phyloP scores from a whole-genome alignment of 2,888 invertebrate species.

The Ormyrus nitidulus region DNA sequence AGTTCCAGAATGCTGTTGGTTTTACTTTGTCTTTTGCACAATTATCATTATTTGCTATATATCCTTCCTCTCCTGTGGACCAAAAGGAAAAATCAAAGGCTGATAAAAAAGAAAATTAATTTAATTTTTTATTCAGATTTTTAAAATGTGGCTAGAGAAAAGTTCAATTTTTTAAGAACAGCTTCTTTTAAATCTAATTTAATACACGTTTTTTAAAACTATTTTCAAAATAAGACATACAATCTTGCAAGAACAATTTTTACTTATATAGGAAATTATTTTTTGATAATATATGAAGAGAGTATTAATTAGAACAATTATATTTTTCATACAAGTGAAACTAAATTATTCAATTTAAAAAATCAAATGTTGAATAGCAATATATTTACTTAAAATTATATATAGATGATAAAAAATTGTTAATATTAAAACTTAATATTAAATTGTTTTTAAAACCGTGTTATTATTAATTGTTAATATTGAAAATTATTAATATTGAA shows the following conservation, averaged over 20 bases:
- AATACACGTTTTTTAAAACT: too few relatives aligned
- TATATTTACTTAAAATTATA: not conserved
- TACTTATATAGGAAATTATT: too few relatives aligned
- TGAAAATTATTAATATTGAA: too few relatives aligned
- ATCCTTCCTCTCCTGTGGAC: slow-evolving; percentile 76
- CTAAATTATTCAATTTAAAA: not conserved
- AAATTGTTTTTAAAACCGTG: too few relatives aligned
- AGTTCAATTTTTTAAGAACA: not conserved
- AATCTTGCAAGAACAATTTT: too few relatives aligned
- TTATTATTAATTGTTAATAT: too few relatives aligned
- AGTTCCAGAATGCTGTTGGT: slow-evolving; percentile 86
- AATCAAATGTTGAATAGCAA: not conserved
- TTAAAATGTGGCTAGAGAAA: slow-evolving; percentile 10
- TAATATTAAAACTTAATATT: too few relatives aligned
- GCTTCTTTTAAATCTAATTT: not conserved
- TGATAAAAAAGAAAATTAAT: slow-evolving; percentile 41
- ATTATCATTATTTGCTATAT: slow-evolving; percentile 82
- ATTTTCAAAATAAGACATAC: too few relatives aligned
- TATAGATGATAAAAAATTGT: too few relatives aligned
- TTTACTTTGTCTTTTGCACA: slow-evolving; percentile 80
- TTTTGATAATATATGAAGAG: too few relatives aligned
- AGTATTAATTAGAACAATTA: too few relatives aligned
- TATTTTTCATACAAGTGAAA: not conserved
- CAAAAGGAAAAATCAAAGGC: slow-evolving; percentile 23
- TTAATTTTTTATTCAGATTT: slow-evolving; percentile 1